phyloP scores from a whole-genome alignment of 2,888 invertebrate genomes.

The Eurytoma adleriae region DNA sequence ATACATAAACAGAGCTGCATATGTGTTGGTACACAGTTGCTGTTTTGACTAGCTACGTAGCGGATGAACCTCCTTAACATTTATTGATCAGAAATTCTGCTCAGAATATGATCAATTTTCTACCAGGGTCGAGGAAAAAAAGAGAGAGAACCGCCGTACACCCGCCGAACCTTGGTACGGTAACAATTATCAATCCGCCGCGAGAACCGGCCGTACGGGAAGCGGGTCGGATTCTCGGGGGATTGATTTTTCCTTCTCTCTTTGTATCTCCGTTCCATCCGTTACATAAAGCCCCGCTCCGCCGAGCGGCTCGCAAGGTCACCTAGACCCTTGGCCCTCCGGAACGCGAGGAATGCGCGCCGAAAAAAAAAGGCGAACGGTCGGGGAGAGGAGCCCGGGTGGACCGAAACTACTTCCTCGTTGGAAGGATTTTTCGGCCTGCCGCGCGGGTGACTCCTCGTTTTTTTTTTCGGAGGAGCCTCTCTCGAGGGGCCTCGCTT shows the following conservation, averaged over 20 bases:
- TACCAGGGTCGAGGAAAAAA: no score
- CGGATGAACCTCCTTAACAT: no score
- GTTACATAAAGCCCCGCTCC: constrained; percentile 33
- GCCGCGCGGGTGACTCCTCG: not conserved
- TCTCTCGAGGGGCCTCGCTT: not conserved
- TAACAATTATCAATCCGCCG: constrained; percentile 1
- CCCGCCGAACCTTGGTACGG: not conserved
- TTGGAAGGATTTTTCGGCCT: constrained; percentile 51
- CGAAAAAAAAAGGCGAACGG: constrained; percentile 52
- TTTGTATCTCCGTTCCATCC: not conserved
- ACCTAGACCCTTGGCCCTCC: constrained; percentile 61
- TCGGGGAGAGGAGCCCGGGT: constrained; percentile 40
- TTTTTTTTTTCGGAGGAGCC: not conserved
- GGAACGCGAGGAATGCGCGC: constrained; percentile 66
- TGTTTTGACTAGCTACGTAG: no score
- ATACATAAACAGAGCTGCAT: no score
- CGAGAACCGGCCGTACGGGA: constrained; percentile 4
- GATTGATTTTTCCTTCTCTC: constrained; percentile 22
- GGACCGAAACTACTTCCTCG: constrained; percentile 68
- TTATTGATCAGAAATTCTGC: no score
- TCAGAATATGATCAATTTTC: no score
- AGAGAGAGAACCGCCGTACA: no score
- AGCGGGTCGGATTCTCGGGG: constrained; percentile 23
- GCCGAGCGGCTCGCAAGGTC: constrained; percentile 61
- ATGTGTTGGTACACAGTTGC: no score